A percentile compares a stretch with the other conserved stretches of the same genome.
phyloP scores from a whole-genome alignment of 2,797 vertebrate genomes.

The Botia kubotai region DNA sequence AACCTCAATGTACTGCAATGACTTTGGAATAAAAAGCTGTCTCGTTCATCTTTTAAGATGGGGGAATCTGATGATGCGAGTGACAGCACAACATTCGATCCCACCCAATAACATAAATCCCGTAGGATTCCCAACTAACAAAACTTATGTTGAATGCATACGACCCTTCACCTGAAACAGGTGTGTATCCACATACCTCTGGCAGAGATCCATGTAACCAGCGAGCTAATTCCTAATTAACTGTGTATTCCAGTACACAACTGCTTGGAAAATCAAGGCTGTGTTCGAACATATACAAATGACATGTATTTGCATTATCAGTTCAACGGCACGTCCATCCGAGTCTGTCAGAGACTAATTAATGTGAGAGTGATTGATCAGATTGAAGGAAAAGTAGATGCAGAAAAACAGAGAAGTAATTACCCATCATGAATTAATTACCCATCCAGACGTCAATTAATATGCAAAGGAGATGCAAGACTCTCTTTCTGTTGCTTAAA shows the following conservation, averaged over 20 bases:
- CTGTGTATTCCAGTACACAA: background rate
- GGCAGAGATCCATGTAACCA: too few relatives aligned
- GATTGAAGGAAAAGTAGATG: conserved; percentile 67
- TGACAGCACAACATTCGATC: background rate
- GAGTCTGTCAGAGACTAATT: conserved; percentile 69
- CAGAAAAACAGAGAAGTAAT: conserved; percentile 69
- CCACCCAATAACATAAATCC: background rate
- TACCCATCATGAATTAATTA: conserved; percentile 79
- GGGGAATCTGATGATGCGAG: background rate
- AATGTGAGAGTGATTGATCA: conserved; percentile 72
- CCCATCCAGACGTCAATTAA: conserved; percentile 75
- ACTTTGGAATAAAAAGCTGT: background rate
- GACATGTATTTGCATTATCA: conserved; percentile 31
- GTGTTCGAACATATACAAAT: conserved; percentile 19
- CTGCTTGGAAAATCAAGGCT: background rate
- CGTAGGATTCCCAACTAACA: too few relatives aligned
- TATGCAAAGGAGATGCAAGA: conserved; percentile 66
- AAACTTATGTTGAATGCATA: too few relatives aligned
- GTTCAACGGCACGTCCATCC: conserved; percentile 19
- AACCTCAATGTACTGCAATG: background rate
- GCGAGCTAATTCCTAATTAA: conserved; percentile 19
- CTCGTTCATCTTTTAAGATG: background rate
- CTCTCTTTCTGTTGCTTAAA: conserved; percentile 42
- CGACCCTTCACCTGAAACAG: too few relatives aligned
- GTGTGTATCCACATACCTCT: background rate